Evolutionary conservation across 2,888 invertebrate genomes (phyloP), one percentile per base, ranked within the genome.

Genomic region (Phorcus lineatus): DNA sequence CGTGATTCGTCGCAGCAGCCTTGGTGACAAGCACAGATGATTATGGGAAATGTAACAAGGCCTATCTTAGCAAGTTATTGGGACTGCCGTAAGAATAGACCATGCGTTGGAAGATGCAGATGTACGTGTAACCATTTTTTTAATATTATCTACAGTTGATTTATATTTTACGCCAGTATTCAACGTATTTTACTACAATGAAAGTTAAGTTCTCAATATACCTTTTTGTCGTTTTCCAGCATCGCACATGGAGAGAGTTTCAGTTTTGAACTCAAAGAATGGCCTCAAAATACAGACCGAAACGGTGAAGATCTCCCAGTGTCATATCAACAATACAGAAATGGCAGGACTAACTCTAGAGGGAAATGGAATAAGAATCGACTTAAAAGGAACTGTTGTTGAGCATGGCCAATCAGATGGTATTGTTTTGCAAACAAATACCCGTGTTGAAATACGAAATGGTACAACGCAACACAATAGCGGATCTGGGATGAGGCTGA

Each of bases 321-420:
- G 74, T 47, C 40, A 74, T 40, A 74, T 74, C 40, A 74, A 74
- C 74, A 74, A 74, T 40, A 74, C 74, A 7, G 36, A 36, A 22
- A n/a, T 19, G n/a, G 16, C 74, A 40, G 74, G 74, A 4, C 31
- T 74, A 2, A 74, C 74, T 17, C 17, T 74, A 16, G 36, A 74
- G 47, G 47, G 36, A 1, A 19, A 74, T 19, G 36, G 31, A 17
- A 31, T 16, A 1, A n/a, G 7, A 1, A 19, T 74, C 0, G 40
- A 74, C 19, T 40, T 74, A 11, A 74, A 74, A n/a, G 40, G 74
- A 11, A 74, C 74, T n/a, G 74, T 74, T 31, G 40, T 74, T 40
- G 40, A 31, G 40, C 40, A 31, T 31, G 40, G 74, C 6, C 31
- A 74, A 19, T n/a, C 19, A 74, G 11, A 36, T 40, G 74, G 74